Base-by-base conservation (phyloP, 2,888 invertebrate species). In the Acanthosoma haemorrhoidale region DNA sequence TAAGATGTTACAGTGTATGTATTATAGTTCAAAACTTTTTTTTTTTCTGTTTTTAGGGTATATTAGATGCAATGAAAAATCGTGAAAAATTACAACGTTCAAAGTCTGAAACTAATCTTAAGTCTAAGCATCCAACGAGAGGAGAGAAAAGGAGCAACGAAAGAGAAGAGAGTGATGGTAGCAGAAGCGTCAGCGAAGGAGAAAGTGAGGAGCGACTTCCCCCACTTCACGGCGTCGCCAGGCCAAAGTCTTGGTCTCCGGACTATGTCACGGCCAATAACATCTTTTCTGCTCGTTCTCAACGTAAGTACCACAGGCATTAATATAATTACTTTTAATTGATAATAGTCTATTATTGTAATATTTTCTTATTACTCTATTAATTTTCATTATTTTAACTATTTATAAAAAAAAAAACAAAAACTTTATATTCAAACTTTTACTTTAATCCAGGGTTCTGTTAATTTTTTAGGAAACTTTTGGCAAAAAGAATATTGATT, bases 61-160 rank as follows among this genome's bases (percentile, higher is more conserved):
- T 96, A 78, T 84, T 98, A 75, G 94, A 93, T 79, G 98, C 98
- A 13, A 96, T 95, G 90, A 94, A 94, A 80, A 95, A 96, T 79
- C 90, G 93, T 77, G 94, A 95, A 79, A 94, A 91, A 80, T 82
- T 94, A 76, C 96, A 93, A 82, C 85, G 95, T 74, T 94, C 94
- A 70, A 94, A 95, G 82, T 96, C 95, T 72, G 94, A 94, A 81
- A 94, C 93, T 60, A 93, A 93, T 81, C 80, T 93, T 69, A 92
- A 92, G 80, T 86, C 71, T 18, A 75, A 74, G 43, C 67, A 67
- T 34, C 57, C 63, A 18, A 34, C 39, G 4, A 25, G 72, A n/a
- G 68, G 70, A 16, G 43, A 59, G 25, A 31, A 51, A 15, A 36
- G 61, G 15, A 31, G 66, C 38, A 36, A 34, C 8, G 51, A 57